Percentiles rank a stretch among this genome's conserved stretches.
Conservation (phyloP, 2,888 invertebrate genomes). For the Dasypolia templi region DNA sequence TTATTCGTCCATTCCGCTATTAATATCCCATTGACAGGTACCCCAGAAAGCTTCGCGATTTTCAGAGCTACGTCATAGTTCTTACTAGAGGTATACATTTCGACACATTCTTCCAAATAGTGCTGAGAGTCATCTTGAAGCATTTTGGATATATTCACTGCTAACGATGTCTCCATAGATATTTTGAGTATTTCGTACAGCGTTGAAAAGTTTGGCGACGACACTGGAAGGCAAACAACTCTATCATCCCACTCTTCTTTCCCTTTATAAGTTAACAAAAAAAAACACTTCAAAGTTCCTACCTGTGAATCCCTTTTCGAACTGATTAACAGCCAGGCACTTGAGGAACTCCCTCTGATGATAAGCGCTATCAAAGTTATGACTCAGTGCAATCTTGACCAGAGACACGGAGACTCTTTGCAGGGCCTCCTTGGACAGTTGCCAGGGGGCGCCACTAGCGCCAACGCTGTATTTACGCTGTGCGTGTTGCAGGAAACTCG, state of each 20-base stretch:
- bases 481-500: constrained; percentile 80
- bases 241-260: not conserved
- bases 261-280: not conserved
- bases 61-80: constrained; percentile 91
- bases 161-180: constrained; percentile 89
- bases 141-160: constrained; percentile 88
- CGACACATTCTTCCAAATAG: constrained; percentile 89
- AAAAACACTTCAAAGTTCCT: constrained; percentile 50
- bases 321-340: constrained; percentile 89
- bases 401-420: constrained; percentile 90
- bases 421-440: constrained; percentile 89
- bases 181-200: constrained; percentile 89
- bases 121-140: constrained; percentile 81
- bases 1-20: constrained; percentile 90
- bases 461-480: constrained; percentile 84
- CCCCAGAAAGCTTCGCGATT: constrained; percentile 88
- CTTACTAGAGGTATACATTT: constrained; percentile 85
- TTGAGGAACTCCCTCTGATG: constrained; percentile 92
- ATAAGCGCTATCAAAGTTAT: constrained; percentile 91
- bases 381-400: constrained; percentile 91
- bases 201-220: constrained; percentile 83
- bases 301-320: constrained; percentile 90
- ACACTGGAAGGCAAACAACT: constrained; percentile 73
- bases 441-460: constrained; percentile 76
- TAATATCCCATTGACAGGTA: constrained; percentile 88